Evolutionary conservation across 2,113 vertebrate species (phyloP), one percentile per base, ranked within the genome.

Genomic region (Rhinichthys klamathensis): DNA sequence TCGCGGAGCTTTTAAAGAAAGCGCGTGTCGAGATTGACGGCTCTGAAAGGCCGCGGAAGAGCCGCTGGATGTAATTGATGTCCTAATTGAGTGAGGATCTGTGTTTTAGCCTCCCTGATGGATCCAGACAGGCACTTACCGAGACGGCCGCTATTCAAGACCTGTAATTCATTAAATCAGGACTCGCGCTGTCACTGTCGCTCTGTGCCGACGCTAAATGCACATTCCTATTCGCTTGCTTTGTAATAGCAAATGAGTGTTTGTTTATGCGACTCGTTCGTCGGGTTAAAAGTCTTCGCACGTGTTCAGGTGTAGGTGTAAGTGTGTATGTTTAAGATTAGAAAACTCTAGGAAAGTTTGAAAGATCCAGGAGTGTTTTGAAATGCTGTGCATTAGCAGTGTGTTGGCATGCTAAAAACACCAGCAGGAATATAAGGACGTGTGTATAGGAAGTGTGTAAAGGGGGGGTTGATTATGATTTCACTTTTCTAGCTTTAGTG

Each of bases 51-150:
- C 77, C 56, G 89, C 72, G 81, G 69, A n/a, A 83, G 80, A 78
- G 90, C 80, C 3, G 81, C 27, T 18, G 23, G 54, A 30, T 11
- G 30, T 78, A 56, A 82, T 44, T 49, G 61, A 54, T 56, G 78
- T 79, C 80, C 89, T 91, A 90, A 92, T 92, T 92, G 88, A 87
- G 51, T 87, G 89, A 84, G 67, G 86, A 74, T 82, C 88, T 85
- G 81, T 89, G 89, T 91, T 89, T 91, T 89, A 90, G 79, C 58
- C 51, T 80, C 63, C 87, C 67, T 90, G 85, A 87, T 83, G 87
- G 87, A 91, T 77, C 13, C 77, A 80, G 90, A 92, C 88, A 79
- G 86, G 87, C 90, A 89, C 89, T 90, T 84, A 89, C 84, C 51
- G 72, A 89, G 88, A 70, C 86, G 60, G 74, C 78, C 75, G 75